Evolutionary conservation across 2,113 vertebrate genomes (phyloP), one percentile per base, ranked within the genome.

Genomic region (Oryzias melastigma): DNA sequence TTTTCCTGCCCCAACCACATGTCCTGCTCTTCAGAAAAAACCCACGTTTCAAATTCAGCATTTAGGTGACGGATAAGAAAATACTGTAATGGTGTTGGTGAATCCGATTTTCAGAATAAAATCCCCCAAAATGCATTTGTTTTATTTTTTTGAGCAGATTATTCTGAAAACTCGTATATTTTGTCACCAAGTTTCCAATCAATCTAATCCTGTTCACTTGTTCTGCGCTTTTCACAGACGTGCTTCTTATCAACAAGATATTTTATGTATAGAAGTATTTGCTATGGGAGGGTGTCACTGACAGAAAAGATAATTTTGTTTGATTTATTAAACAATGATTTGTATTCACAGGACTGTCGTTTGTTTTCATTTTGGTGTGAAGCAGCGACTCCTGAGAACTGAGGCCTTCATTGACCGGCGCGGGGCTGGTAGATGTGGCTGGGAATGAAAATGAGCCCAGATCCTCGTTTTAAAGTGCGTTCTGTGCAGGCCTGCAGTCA

Each of bases 291-390:
- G 25, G 25, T 85, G 79, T 82, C 82, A 88, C 77, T 79, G 55
- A 77, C 71, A 80, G 59, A 87, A 41, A 25, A 80, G 78, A 67
- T 63, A 29, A 71, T 67, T 80, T 88, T 82, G 58, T 88, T 84
- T 90, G 88, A 91, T 89, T 90, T 80, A 91, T 90, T 91, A 92
- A 92, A 90, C 66, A 75, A 73, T 83, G 81, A 91, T 90, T 91
- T 91, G 77, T 91, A 92, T 78, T 82, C 76, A 70, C 18, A 57
- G 22, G 14, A 25, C 22, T 65, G 3, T 51, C 1, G 3, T 52
- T 41, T 35, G 69, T 68, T 66, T 50, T 68, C 19, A 35, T 24
- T 48, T 5, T 14, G 16, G 24, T 19, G 50, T 50, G 13, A 22
- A 12, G 25, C 56, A 15, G 19, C 29, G 55, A 67, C 25, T 67